Evolutionary conservation across 2,797 vertebrate species (phyloP).

Genomic region (Micropoecilia bifurca): DNA sequence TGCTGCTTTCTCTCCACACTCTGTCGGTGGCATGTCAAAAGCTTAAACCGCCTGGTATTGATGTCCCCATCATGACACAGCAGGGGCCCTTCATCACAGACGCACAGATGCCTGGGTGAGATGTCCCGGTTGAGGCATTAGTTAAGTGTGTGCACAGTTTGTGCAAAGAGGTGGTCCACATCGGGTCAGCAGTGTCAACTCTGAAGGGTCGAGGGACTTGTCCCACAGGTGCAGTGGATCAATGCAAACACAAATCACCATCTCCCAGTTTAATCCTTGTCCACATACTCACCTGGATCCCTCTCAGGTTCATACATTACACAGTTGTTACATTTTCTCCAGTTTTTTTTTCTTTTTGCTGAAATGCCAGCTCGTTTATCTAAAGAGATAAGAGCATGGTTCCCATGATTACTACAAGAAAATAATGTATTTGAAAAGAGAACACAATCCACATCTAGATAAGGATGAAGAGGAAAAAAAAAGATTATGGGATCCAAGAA

Average conservation of each 20-base stretch:
- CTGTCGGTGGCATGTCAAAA: conserved; percentile 72
- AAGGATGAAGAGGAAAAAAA: conserved; percentile 41
- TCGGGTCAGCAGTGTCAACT: conserved; percentile 57
- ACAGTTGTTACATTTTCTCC: conserved; percentile 43
- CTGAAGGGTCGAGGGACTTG: conserved; percentile 45
- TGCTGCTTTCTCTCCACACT: conserved; percentile 65
- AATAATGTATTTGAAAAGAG: conserved; percentile 47
- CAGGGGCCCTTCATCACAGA: conserved; percentile 75
- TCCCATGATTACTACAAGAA: conserved; percentile 45
- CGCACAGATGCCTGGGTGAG: conserved; percentile 70
- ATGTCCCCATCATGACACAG: conserved; percentile 78
- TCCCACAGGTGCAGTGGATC: conserved; percentile 73
- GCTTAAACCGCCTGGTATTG: conserved; percentile 74
- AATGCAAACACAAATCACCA: conserved; percentile 74
- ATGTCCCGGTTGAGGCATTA: conserved; percentile 65
- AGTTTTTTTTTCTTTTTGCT: conserved; percentile 21
- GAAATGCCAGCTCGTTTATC: conserved; percentile 24
- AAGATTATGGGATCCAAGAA: conserved; percentile 40
- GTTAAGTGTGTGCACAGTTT: conserved; percentile 46
- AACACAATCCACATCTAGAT: conserved; percentile 47
- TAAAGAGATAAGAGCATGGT: conserved; percentile 39
- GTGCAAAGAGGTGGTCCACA: conserved; percentile 46
- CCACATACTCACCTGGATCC: conserved; percentile 45
- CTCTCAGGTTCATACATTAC: conserved; percentile 40
- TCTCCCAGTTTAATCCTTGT: conserved; percentile 45